phyloP scores from a whole-genome alignment of 2,113 vertebrate genomes.

The Bubo scandiacus region DNA sequence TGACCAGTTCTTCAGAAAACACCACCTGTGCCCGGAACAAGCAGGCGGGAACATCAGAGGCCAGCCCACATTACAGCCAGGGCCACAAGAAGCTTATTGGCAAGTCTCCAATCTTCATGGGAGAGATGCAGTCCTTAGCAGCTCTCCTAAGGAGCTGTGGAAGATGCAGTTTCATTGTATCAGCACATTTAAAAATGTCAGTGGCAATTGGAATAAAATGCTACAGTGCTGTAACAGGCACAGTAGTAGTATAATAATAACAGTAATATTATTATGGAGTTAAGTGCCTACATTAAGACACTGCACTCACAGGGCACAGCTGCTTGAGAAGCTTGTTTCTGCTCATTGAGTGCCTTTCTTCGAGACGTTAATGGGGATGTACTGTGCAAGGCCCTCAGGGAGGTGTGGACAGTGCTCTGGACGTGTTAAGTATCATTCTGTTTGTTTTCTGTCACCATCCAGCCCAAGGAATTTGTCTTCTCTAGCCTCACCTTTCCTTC shows the following conservation, averaged over 20 bases:
- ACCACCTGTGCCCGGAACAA: neutral
- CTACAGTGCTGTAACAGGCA: neutral
- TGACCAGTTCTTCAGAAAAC: neutral
- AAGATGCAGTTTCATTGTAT: neutral
- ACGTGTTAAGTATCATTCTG: too few relatives aligned
- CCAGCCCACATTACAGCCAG: neutral
- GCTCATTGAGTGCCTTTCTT: neutral
- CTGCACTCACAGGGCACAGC: neutral
- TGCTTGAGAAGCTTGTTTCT: neutral
- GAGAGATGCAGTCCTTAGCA: neutral
- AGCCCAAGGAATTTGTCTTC: too few relatives aligned
- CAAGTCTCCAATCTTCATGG: neutral
- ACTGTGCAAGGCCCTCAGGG: neutral
- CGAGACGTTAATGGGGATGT: neutral
- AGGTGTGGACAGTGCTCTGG: neutral
- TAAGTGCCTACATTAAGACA: constrained; percentile 6
- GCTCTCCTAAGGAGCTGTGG: neutral
- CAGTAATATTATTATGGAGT: neutral
- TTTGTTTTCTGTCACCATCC: too few relatives aligned
- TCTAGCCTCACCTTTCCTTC: neutral
- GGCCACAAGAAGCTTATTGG: neutral
- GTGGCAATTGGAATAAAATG: neutral
- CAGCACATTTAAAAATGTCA: constrained; percentile 37
- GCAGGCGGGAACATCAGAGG: neutral
- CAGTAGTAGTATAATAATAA: neutral